Conservation (phyloP, 2,797 vertebrate species). For the Podargus strigoides region DNA sequence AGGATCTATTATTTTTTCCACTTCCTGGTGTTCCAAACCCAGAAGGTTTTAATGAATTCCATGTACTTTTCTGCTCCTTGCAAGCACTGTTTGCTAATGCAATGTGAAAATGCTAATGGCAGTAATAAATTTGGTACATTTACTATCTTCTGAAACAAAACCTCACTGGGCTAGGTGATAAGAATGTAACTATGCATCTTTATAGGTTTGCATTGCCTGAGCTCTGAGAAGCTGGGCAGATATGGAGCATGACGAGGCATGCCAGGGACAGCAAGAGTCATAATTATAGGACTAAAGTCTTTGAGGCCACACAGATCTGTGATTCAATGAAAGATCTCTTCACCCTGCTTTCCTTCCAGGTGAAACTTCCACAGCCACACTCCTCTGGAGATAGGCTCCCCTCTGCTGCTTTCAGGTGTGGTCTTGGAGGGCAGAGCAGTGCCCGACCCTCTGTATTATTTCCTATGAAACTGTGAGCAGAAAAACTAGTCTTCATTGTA, state of each 20-base stretch:
- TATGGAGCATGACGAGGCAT: neutral
- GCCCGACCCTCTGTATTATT: neutral
- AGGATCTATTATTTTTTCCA: neutral
- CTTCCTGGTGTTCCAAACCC: neutral
- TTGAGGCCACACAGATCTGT: neutral
- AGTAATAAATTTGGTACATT: neutral
- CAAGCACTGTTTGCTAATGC: neutral
- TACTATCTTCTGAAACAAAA: slow-evolving; percentile 17
- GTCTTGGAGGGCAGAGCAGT: neutral
- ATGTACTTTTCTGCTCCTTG: neutral
- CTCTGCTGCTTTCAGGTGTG: neutral
- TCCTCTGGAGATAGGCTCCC: neutral
- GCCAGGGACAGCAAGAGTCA: neutral
- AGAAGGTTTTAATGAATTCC: slow-evolving; percentile 9
- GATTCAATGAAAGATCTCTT: neutral
- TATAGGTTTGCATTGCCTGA: neutral
- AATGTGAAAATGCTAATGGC: slow-evolving; percentile 31
- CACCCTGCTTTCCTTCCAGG: neutral
- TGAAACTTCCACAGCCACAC: neutral
- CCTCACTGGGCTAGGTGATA: neutral
- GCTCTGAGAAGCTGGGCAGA: neutral
- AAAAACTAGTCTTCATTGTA: neutral
- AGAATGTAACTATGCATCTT: neutral
- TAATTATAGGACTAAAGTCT: neutral
- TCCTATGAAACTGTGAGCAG: neutral